phyloP scores from a whole-genome alignment of 2,797 vertebrate species.

The Onychomys leucogaster region DNA sequence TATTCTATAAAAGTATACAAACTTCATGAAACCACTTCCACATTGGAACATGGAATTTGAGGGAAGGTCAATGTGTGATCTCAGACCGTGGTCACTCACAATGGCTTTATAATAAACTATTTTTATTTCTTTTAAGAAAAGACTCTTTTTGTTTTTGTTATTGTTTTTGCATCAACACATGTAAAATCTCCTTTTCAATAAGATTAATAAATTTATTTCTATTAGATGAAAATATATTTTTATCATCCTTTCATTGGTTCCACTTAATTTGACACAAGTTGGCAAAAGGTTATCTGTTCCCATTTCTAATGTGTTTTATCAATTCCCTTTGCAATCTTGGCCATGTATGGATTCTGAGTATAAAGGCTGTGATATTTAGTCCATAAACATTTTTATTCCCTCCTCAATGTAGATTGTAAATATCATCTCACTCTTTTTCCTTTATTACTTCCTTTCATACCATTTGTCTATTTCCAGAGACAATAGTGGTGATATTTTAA shows the following conservation, averaged over 20 bases:
- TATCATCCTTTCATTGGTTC: neutral
- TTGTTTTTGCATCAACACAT: neutral
- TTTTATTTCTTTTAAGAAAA: neutral
- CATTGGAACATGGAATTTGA: too few species aligned
- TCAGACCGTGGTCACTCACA: too few species aligned
- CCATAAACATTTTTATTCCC: conserved; percentile 42
- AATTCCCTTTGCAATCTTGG: neutral
- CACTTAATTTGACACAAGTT: neutral
- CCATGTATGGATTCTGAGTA: neutral
- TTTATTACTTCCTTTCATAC: neutral
- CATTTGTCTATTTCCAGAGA: neutral
- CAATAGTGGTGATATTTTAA: neutral
- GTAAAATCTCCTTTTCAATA: neutral
- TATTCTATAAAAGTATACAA: neutral
- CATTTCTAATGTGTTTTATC: neutral
- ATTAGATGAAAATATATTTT: neutral
- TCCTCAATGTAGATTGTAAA: conserved; percentile 4
- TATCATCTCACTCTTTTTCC: neutral
- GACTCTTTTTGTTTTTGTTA: neutral
- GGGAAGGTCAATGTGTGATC: too few species aligned
- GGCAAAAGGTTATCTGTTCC: neutral
- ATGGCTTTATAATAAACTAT: neutral
- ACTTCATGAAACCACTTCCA: neutral
- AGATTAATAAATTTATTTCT: neutral
- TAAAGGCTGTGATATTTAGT: neutral